A percentile compares a stretch with the other conserved stretches of the same genome.
Conservation (phyloP, 2,888 invertebrate genomes). For the Drosophila putrida region DNA sequence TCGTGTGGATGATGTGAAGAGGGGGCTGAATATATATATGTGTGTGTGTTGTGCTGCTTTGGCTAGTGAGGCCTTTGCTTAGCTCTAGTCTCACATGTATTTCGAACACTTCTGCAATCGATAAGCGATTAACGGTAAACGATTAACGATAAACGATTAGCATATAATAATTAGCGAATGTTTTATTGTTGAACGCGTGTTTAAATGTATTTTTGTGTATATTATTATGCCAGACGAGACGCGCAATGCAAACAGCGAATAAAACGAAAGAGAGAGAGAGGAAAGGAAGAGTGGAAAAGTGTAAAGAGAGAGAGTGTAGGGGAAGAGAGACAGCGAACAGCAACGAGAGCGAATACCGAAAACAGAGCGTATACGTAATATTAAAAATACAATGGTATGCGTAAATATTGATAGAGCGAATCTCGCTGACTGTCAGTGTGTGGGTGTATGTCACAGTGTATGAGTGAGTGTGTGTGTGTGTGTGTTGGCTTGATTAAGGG, state of each 20-base stretch:
- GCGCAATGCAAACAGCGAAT: conserved; percentile 15
- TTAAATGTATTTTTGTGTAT: conserved; percentile 44
- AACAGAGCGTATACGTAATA: conserved; percentile 72
- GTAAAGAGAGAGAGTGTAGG: background rate
- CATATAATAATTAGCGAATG: conserved; percentile 7
- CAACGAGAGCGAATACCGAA: conserved; percentile 32
- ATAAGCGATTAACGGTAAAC: conserved; percentile 41
- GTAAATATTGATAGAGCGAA: conserved; percentile 78
- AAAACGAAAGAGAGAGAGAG: conserved; percentile 7
- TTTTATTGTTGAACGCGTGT: conserved; percentile 40
- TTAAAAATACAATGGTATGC: conserved; percentile 73
- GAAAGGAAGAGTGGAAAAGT: conserved; percentile 12
- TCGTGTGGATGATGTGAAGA: conserved; percentile 57
- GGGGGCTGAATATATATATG: conserved; percentile 34
- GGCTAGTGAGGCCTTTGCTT: conserved; percentile 63
- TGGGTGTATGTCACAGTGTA: conserved; percentile 27
- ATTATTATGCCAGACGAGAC: conserved; percentile 42
- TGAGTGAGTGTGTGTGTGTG: conserved; percentile 22
- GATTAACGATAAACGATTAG: conserved; percentile 1
- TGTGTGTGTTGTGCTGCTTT: conserved; percentile 54
- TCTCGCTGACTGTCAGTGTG: conserved; percentile 30
- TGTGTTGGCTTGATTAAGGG: conserved; percentile 36
- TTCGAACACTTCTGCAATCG: conserved; percentile 58
- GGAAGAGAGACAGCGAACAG: conserved; percentile 14
- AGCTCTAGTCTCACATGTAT: conserved; percentile 73